These are phyloP conservation scores for Delia radicum DNA, from an alignment of 1,140 invertebrate species.

Conservation along the genomic window DNA sequence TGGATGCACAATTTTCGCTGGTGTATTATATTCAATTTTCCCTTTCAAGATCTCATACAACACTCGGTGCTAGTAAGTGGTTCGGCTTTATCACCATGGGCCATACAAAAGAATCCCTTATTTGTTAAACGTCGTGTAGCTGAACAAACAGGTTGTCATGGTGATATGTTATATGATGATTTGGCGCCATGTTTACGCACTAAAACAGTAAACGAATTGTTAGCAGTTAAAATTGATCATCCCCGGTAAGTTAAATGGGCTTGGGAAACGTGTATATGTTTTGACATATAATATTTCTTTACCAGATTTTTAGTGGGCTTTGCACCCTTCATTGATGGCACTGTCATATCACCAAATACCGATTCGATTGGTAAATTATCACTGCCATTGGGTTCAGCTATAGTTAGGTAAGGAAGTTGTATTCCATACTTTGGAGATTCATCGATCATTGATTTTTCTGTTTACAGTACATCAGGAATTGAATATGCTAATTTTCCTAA, in stretches of 20 bases:
- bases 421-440: background rate
- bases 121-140: constrained; percentile 77
- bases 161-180: constrained; percentile 75
- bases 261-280: background rate
- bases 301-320: constrained; percentile 78
- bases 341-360: constrained; percentile 66
- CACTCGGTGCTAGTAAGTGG: constrained; percentile 90
- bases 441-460: background rate
- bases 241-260: constrained; percentile 58
- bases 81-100: constrained; percentile 93
- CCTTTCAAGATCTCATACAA: constrained; percentile 77
- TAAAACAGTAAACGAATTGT: constrained; percentile 69
- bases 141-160: constrained; percentile 75
- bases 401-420: constrained; percentile 44
- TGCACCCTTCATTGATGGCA: constrained; percentile 86
- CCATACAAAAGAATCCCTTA: constrained; percentile 83
- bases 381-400: constrained; percentile 52
- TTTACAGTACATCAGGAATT: constrained; percentile 64
- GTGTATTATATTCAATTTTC: constrained; percentile 37
- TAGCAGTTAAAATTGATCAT: constrained; percentile 71
- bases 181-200: constrained; percentile 79
- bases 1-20: constrained; percentile 39
- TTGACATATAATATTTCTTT: background rate
- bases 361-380: constrained; percentile 46
- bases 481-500: constrained; percentile 83